Percentiles rank a stretch among this genome's conserved stretches.
phyloP scores from a whole-genome alignment of 2,113 vertebrate species.

The Heliornis fulica region DNA sequence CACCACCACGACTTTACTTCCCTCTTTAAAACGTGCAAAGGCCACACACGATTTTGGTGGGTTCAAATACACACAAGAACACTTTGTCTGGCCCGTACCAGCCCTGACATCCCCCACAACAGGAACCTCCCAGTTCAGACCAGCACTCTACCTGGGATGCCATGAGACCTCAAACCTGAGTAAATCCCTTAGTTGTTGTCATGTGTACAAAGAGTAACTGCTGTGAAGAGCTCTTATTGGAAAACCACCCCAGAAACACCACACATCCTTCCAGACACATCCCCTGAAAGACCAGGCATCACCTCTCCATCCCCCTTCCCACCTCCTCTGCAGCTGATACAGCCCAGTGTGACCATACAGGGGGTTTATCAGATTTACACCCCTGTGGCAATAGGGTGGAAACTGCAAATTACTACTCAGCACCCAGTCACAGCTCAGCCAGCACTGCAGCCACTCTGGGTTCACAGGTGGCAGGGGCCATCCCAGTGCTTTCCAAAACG shows the following conservation, averaged over 20 bases:
- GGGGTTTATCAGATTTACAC: not conserved
- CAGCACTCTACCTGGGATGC: not conserved
- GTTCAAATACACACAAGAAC: not conserved
- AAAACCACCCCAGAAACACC: not conserved
- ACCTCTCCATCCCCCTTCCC: not conserved
- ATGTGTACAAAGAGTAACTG: not conserved
- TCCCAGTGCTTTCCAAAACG: not conserved
- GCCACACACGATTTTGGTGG: not conserved
- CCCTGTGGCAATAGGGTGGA: not conserved
- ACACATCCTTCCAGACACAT: rapidly evolving
- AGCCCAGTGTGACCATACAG: rapidly evolving
- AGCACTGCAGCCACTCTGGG: not conserved
- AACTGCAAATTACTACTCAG: not conserved
- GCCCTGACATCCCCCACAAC: not conserved
- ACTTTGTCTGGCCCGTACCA: not conserved
- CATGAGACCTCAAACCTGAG: not conserved
- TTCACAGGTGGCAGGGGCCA: not conserved
- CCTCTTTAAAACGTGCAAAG: rapidly evolving
- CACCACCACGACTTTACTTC: not conserved
- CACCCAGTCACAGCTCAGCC: not conserved
- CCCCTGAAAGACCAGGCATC: not conserved
- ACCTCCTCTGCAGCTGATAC: not conserved
- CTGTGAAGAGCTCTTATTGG: not conserved
- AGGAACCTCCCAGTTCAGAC: not conserved
- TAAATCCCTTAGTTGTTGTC: not conserved